A percentile compares a stretch with the other conserved stretches of the same genome.
These are phyloP conservation scores for Spodoptera litura DNA, from an alignment of 1,140 invertebrate genomes.

Conservation along the genomic window DNA sequence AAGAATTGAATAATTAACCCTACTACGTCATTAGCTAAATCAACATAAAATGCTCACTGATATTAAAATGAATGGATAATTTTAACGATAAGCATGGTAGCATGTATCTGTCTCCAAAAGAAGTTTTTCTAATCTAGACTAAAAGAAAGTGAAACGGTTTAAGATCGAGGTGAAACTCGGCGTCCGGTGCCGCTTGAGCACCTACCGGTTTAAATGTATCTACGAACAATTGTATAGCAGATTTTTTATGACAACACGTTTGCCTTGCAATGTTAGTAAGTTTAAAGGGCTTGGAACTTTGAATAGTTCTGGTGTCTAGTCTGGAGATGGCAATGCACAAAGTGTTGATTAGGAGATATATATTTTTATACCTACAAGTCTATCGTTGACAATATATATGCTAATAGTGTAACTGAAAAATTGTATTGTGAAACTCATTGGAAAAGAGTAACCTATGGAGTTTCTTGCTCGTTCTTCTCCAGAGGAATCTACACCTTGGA, in stretches of 20 bases:
- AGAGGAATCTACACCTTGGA: no score
- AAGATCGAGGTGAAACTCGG: slow-evolving; percentile 9
- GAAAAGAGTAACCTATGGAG: no score
- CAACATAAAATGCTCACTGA: no score
- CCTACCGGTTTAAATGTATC: slow-evolving; percentile 22
- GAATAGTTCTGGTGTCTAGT: background rate
- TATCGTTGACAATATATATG: no score
- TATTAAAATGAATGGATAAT: no score
- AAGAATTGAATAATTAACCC: no score
- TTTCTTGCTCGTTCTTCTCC: no score
- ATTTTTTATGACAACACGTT: background rate
- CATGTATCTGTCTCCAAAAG: background rate
- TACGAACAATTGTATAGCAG: slow-evolving; percentile 2
- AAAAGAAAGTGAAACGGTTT: slow-evolving; percentile 30
- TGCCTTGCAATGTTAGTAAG: background rate
- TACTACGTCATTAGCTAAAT: no score
- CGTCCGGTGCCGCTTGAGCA: slow-evolving; percentile 5
- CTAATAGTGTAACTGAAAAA: no score
- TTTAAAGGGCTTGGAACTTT: slow-evolving; percentile 2
- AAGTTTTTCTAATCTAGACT: slow-evolving; percentile 12
- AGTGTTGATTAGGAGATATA: background rate
- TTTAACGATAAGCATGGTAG: background rate
- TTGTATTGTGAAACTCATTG: no score
- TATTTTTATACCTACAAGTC: background rate
- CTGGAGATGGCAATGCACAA: background rate